phyloP scores from a whole-genome alignment of 2,797 vertebrate species.

The Capromys pilorides region DNA sequence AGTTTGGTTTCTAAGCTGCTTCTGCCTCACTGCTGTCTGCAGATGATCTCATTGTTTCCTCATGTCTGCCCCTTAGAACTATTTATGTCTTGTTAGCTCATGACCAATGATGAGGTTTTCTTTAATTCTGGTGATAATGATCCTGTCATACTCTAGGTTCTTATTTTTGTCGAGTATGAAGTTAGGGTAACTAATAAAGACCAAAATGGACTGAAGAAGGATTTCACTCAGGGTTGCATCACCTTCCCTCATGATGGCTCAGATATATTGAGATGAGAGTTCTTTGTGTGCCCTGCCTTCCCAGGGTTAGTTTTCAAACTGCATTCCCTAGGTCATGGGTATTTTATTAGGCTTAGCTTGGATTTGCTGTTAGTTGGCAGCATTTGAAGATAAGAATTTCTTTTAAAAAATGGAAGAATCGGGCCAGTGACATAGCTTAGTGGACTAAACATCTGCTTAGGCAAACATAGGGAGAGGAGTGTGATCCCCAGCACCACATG shows the following conservation, averaged over 20 bases:
- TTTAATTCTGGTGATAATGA: constrained; percentile 59
- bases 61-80: neutral
- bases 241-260: neutral
- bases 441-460: too few relatives aligned
- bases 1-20: neutral
- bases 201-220: neutral
- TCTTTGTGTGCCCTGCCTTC: neutral
- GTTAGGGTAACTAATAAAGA: constrained; percentile 45
- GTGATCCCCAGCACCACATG: too few relatives aligned
- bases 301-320: constrained; percentile 11
- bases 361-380: constrained; percentile 33
- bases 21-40: neutral
- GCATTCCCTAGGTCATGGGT: neutral
- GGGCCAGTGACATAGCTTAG: too few relatives aligned
- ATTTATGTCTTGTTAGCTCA: constrained; percentile 44
- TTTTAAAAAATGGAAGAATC: neutral
- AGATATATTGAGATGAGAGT: neutral
- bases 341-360: constrained; percentile 43
- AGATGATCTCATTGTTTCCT: neutral
- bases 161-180: constrained; percentile 35
- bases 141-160: constrained; percentile 50
- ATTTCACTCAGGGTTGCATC: constrained; percentile 31
- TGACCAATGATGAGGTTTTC: constrained; percentile 36
- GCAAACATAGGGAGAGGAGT: too few relatives aligned
- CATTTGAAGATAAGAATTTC: constrained; percentile 12